Conservation (phyloP, 2,113 vertebrate species). For the Seriola aureovittata region DNA sequence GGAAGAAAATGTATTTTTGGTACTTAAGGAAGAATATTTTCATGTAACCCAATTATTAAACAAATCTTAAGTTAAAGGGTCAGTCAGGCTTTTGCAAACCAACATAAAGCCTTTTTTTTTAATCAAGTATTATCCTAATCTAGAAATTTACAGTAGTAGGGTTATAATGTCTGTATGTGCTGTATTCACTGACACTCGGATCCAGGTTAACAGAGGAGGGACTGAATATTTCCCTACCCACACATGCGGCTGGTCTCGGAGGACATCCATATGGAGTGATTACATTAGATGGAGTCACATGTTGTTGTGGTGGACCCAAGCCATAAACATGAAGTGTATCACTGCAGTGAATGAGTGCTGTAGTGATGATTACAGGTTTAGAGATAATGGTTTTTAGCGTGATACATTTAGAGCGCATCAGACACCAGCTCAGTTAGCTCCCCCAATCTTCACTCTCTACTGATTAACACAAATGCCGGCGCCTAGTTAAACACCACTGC, state of each 20-base stretch:
- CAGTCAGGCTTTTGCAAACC: no score
- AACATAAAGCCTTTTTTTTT: background rate
- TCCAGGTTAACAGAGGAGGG: conserved; percentile 23
- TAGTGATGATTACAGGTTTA: conserved; percentile 66
- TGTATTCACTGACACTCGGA: background rate
- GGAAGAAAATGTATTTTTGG: background rate
- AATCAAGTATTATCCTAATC: background rate
- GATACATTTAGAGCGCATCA: conserved; percentile 61
- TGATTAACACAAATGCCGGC: conserved; percentile 72
- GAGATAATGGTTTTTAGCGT: conserved; percentile 59
- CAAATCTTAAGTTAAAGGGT: background rate
- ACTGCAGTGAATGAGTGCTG: conserved; percentile 32
- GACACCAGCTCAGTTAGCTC: conserved; percentile 58
- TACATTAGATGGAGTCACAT: conserved; percentile 32
- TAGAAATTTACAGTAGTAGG: background rate
- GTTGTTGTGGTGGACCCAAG: conserved; percentile 17
- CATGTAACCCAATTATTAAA: background rate
- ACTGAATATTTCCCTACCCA: conserved; percentile 23
- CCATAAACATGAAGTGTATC: conserved; percentile 39
- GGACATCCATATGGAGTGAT: conserved; percentile 32
- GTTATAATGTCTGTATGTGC: background rate
- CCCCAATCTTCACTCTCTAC: conserved; percentile 62
- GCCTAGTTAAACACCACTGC: conserved; percentile 70
- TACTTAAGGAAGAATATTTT: background rate
- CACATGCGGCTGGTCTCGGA: conserved; percentile 25